A percentile compares a stretch with the other conserved stretches of the same genome.
phyloP scores from a whole-genome alignment of 1,140 invertebrate species.

The Bilobella aurantiaca region DNA sequence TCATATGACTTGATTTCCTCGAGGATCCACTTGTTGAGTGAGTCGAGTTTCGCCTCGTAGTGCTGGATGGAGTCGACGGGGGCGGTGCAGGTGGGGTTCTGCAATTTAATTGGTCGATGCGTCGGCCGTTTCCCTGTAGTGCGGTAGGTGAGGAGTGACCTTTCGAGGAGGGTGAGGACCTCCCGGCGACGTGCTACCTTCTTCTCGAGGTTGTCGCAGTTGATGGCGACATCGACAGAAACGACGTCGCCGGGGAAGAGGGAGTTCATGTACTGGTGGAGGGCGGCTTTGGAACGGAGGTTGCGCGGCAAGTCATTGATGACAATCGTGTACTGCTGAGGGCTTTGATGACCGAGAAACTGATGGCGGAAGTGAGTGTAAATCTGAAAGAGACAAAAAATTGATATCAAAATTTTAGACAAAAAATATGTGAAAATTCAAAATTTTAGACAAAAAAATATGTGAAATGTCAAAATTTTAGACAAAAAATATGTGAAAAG shows the following conservation, averaged over 20 bases:
- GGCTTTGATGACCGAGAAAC: not conserved
- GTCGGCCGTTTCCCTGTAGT: not conserved
- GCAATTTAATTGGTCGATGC: not conserved
- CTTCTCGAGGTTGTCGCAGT: not conserved
- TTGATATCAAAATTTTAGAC: too few species aligned
- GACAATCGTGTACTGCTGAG: slow-evolving; percentile 1
- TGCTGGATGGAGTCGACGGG: not conserved
- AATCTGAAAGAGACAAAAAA: too few species aligned
- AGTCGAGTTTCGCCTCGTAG: not conserved
- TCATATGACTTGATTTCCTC: not conserved
- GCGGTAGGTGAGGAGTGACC: not conserved
- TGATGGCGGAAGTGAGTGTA: not conserved
- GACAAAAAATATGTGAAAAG: too few species aligned
- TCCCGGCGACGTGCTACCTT: not conserved
- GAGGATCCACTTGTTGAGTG: not conserved
- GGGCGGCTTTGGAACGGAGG: not conserved
- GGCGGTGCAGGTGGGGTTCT: too few species aligned
- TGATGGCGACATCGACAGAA: not conserved
- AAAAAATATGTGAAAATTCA: too few species aligned
- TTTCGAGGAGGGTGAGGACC: not conserved
- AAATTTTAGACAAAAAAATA: too few species aligned
- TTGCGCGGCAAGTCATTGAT: not conserved
- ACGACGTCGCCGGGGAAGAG: not conserved
- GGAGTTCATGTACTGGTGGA: not conserved
- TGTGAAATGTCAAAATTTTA: too few species aligned